Evolutionary conservation across 2,888 invertebrate genomes (phyloP).

Genomic region (Pemphredon lugubris): DNA sequence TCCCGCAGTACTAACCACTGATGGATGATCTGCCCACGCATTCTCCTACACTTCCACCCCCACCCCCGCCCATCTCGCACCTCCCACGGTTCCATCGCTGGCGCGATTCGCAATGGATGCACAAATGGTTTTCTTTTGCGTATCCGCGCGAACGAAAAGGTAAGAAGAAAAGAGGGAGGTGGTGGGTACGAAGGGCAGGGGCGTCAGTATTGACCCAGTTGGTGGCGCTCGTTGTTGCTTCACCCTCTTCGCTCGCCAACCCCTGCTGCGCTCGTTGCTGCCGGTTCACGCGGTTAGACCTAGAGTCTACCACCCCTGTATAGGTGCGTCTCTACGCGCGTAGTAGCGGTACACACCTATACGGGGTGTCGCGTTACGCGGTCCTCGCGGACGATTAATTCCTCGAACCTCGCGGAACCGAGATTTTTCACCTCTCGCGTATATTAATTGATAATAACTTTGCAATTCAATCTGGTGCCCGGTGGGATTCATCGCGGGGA

Average conservation of each 20-base stretch:
- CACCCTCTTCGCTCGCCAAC: conserved; percentile 42
- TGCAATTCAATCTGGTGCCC: too few species aligned
- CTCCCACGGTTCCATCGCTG: too few species aligned
- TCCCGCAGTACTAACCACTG: too few species aligned
- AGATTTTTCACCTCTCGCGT: too few species aligned
- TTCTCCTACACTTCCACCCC: too few species aligned
- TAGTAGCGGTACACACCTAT: conserved; percentile 4
- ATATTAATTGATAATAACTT: too few species aligned
- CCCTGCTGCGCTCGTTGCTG: conserved; percentile 32
- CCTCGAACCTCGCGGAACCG: background rate
- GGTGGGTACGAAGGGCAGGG: conserved; percentile 61
- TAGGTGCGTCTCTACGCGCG: conserved; percentile 9
- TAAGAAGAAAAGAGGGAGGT: conserved; percentile 26
- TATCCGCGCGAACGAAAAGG: conserved; percentile 7
- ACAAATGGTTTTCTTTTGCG: conserved; percentile 26
- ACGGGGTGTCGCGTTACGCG: conserved; percentile 39
- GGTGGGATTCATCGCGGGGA: too few species aligned
- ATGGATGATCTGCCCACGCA: too few species aligned
- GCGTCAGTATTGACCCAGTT: conserved; percentile 74
- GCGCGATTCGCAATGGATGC: too few species aligned
- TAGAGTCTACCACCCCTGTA: background rate
- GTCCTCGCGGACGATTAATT: conserved; percentile 23
- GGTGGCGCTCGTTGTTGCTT: conserved; percentile 67
- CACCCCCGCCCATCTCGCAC: too few species aligned
- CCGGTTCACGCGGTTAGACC: conserved; percentile 24